A percentile compares a stretch with the other conserved stretches of the same genome.
Conservation (phyloP, 2,888 invertebrate genomes). For the Auanema freiburgensis region DNA sequence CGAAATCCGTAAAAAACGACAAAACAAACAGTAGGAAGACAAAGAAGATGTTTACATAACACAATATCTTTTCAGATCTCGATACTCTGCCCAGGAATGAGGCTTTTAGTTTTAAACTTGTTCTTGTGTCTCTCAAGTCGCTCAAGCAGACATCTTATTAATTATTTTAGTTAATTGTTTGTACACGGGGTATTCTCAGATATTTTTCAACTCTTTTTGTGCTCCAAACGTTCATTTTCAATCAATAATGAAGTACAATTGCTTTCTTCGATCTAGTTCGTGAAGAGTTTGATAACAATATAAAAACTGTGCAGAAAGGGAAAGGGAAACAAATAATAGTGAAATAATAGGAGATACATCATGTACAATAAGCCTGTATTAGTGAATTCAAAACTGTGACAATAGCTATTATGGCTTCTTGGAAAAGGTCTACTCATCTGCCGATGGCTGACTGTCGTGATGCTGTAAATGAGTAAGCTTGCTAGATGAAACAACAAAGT, state of each 20-base stretch:
- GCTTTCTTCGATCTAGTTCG: no score
- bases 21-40: conserved; percentile 29
- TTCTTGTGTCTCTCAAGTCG: neutral
- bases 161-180: neutral
- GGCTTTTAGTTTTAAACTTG: neutral
- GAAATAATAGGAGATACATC: neutral
- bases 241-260: no score
- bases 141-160: neutral
- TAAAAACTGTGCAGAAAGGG: neutral
- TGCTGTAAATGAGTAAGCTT: conserved; percentile 12
- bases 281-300: neutral
- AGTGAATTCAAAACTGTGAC: conserved; percentile 4
- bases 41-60: neutral
- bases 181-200: conserved; percentile 10
- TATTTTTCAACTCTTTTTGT: conserved; percentile 4
- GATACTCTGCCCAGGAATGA: conserved; percentile 19
- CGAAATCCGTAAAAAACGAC: conserved; percentile 45
- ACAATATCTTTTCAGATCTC: conserved; percentile 16
- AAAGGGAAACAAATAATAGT: conserved; percentile 16
- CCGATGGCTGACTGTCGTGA: conserved; percentile 20
- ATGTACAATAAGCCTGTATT: conserved; percentile 7
- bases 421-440: conserved; percentile 5
- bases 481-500: neutral
- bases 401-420: conserved; percentile 3
- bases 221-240: no score